Evolutionary conservation across 2,113 vertebrate species (phyloP).

Genomic region (Poecile atricapillus): DNA sequence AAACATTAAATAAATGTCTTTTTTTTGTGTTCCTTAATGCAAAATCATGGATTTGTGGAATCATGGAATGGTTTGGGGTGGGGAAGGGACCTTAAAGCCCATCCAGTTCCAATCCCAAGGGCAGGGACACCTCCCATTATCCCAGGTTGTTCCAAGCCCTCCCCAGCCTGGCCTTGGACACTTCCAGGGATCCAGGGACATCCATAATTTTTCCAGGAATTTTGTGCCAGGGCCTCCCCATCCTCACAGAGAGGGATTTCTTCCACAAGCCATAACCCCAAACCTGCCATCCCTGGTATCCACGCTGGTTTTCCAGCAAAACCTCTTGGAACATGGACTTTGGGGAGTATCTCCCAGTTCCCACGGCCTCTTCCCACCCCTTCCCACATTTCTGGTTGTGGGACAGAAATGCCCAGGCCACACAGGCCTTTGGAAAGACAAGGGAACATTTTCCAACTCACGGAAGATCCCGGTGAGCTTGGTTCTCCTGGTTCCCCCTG

Average conservation of each 20-base stretch:
- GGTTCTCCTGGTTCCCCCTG: constrained; percentile 86
- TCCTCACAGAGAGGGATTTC: neutral
- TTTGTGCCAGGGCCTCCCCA: too few species aligned
- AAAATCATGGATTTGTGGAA: neutral
- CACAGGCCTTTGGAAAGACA: neutral
- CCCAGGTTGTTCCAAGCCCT: neutral
- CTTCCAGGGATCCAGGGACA: neutral
- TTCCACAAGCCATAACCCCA: neutral
- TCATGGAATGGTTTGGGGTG: neutral
- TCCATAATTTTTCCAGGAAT: neutral
- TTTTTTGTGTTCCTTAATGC: neutral
- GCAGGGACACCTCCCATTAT: neutral
- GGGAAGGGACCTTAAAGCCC: neutral
- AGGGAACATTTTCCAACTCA: constrained; percentile 39
- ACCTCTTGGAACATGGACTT: fast-evolving
- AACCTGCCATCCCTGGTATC: neutral
- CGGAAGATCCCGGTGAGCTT: constrained; percentile 76
- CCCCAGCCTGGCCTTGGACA: neutral
- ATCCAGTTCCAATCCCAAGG: neutral
- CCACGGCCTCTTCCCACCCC: fast-evolving
- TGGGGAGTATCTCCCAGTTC: neutral
- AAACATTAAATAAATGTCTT: neutral
- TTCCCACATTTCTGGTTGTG: neutral
- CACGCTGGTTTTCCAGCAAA: neutral
- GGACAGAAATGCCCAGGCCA: neutral